phyloP scores from a whole-genome alignment of 2,888 invertebrate genomes.

The Plagiodera versicolora region DNA sequence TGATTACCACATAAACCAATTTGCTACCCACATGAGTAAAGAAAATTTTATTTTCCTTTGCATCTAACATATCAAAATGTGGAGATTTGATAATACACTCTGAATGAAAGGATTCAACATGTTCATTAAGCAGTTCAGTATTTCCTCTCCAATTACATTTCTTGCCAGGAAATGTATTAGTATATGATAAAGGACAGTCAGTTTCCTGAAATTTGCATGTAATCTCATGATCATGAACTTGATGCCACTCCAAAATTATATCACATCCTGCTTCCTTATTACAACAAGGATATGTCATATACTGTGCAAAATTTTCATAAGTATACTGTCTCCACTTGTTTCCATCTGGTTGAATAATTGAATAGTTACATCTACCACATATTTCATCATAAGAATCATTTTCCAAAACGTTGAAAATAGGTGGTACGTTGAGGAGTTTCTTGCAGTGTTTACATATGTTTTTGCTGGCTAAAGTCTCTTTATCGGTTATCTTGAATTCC shows the following conservation, averaged over 20 bases:
- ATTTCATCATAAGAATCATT: conserved; percentile 22
- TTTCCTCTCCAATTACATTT: conserved; percentile 32
- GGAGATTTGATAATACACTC: conserved; percentile 26
- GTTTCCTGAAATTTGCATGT: conserved; percentile 29
- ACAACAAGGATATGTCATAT: conserved; percentile 34
- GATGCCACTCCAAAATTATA: conserved; percentile 26
- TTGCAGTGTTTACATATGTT: conserved; percentile 28
- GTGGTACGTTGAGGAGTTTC: conserved; percentile 30
- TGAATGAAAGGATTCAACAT: conserved; percentile 28
- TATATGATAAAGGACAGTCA: conserved; percentile 29
- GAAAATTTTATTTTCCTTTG: conserved; percentile 21
- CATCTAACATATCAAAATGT: conserved; percentile 25
- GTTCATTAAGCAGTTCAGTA: conserved; percentile 24
- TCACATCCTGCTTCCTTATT: conserved; percentile 34
- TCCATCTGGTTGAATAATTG: conserved; percentile 5
- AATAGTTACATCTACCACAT: conserved; percentile 32
- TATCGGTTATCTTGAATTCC: conserved; percentile 26
- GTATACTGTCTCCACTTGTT: conserved; percentile 27
- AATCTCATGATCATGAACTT: conserved; percentile 31
- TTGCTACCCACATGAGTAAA: conserved; percentile 28
- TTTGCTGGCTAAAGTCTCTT: conserved; percentile 20
- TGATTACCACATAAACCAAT: conserved; percentile 27
- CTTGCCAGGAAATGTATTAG: conserved; percentile 22
- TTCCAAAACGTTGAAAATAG: conserved; percentile 24
- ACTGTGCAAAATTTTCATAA: conserved; percentile 32